Evolutionary conservation across 1,140 invertebrate species (phyloP).

Genomic region (Zaprionus inermis): DNA sequence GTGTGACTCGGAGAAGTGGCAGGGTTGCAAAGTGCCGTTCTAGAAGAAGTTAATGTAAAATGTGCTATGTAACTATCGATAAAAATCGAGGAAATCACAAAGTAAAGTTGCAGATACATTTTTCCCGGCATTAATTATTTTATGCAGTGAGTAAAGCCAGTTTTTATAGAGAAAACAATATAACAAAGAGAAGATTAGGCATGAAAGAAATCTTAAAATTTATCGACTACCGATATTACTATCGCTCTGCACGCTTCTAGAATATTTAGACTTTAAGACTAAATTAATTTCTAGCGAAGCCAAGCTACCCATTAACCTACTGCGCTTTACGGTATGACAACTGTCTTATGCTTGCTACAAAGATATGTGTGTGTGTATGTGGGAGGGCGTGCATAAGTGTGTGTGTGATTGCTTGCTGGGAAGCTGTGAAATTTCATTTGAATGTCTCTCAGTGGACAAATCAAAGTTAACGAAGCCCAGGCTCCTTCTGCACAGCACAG

Average conservation of each 20-base stretch:
- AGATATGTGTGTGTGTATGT: not conserved
- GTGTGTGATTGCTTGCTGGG: slow-evolving; percentile 17
- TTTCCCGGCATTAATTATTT: too few species aligned
- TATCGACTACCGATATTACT: not conserved
- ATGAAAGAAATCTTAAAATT: too few species aligned
- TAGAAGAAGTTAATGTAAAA: not conserved
- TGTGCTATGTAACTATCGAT: not conserved
- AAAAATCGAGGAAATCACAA: not conserved
- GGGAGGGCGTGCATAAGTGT: slow-evolving; percentile 4
- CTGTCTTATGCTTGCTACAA: slow-evolving; percentile 5
- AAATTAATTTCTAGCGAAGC: not conserved
- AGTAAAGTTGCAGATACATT: not conserved
- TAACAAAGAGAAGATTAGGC: too few species aligned
- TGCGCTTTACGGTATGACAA: slow-evolving; percentile 7
- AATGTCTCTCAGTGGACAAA: slow-evolving; percentile 78
- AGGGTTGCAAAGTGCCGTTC: not conserved
- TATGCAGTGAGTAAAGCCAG: too few species aligned
- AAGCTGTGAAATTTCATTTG: slow-evolving; percentile 64
- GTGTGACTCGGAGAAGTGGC: not conserved
- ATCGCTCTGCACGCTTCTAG: too few species aligned
- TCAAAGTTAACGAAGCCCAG: slow-evolving; percentile 67
- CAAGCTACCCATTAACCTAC: slow-evolving; percentile 4
- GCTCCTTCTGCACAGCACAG: slow-evolving; percentile 2
- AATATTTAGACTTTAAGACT: too few species aligned
- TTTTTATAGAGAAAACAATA: too few species aligned